These are phyloP conservation scores for Premnoplex brunnescens DNA, from an alignment of 2,797 vertebrate genomes.

Conservation along the genomic window DNA sequence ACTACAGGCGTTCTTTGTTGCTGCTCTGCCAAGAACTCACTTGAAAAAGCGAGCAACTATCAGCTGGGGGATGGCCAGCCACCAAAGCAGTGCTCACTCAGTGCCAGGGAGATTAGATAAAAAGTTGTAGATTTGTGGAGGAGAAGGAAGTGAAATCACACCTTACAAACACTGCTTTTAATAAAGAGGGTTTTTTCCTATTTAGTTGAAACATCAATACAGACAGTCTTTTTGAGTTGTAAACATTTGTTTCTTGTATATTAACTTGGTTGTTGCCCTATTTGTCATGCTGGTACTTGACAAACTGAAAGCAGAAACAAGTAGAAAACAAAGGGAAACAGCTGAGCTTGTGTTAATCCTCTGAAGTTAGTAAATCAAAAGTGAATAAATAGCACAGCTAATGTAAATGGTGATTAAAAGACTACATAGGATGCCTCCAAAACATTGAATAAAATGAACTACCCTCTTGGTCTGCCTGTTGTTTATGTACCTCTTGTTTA, in stretches of 20 bases:
- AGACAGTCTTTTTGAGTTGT: background rate
- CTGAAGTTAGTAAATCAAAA: background rate
- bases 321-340: slow-evolving; percentile 1
- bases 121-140: background rate
- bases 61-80: background rate
- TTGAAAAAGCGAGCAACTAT: background rate
- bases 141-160: background rate
- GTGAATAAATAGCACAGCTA: background rate
- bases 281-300: background rate
- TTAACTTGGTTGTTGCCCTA: background rate
- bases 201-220: background rate
- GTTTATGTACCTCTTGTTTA: slow-evolving; percentile 19
- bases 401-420: background rate
- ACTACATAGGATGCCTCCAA: background rate
- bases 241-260: slow-evolving; percentile 21
- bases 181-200: background rate
- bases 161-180: background rate
- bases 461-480: background rate
- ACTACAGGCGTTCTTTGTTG: background rate
- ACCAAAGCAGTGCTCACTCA: accelerated
- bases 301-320: background rate
- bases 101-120: background rate
- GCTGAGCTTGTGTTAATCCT: background rate
- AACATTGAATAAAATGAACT: background rate
- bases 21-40: background rate